A percentile compares a stretch with the other conserved stretches of the same genome.
These are phyloP conservation scores for Drosophila glabriapex DNA, from an alignment of 2,888 invertebrate species.

Conservation along the genomic window DNA sequence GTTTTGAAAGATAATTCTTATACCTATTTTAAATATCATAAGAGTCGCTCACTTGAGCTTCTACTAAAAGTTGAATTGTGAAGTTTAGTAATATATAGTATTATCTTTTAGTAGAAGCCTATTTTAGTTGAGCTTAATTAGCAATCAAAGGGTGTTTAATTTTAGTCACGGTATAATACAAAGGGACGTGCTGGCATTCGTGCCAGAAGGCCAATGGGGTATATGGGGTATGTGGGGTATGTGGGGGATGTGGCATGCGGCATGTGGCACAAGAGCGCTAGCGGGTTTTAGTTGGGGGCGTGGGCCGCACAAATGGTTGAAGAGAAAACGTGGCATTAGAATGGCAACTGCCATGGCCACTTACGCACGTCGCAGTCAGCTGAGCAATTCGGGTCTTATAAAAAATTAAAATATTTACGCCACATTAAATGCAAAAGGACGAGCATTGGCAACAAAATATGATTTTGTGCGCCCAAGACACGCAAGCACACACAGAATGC, in stretches of 20 bases:
- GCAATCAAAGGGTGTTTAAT: slow-evolving; percentile 13
- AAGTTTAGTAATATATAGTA: background rate
- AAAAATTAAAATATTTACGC: slow-evolving; percentile 83
- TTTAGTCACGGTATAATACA: slow-evolving; percentile 40
- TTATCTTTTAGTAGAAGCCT: background rate
- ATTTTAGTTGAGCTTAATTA: background rate
- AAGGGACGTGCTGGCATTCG: slow-evolving; percentile 54
- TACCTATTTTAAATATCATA: background rate
- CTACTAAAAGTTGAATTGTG: background rate
- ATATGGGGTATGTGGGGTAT: slow-evolving; percentile 39
- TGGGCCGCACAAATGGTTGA: slow-evolving; percentile 48
- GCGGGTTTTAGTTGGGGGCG: slow-evolving; percentile 8
- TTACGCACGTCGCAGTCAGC: slow-evolving; percentile 81
- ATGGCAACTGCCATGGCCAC: slow-evolving; percentile 80
- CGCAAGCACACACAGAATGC: slow-evolving; percentile 12
- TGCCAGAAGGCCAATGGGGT: slow-evolving; percentile 39
- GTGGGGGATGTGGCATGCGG: slow-evolving; percentile 16
- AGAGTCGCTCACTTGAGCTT: background rate
- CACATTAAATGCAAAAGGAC: slow-evolving; percentile 78
- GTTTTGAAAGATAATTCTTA: background rate
- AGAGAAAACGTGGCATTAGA: slow-evolving; percentile 77
- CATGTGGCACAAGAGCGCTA: slow-evolving; percentile 32
- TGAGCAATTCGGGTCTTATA: slow-evolving; percentile 72
- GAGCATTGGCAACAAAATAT: slow-evolving; percentile 71
- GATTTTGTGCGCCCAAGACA: slow-evolving; percentile 65